Conservation (phyloP, 2,888 invertebrate genomes). For the Timandra comae region DNA sequence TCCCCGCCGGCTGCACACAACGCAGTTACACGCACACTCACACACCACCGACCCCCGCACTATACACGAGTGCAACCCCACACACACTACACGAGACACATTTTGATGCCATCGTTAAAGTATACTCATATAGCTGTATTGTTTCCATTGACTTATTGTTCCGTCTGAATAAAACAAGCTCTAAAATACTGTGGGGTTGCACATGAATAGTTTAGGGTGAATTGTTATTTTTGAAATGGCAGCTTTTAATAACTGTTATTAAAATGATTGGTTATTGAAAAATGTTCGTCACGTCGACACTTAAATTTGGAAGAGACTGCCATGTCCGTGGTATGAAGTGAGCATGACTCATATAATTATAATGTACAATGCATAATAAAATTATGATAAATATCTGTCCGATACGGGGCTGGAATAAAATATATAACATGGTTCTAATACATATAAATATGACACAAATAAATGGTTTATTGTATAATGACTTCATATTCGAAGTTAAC, state of each 20-base stretch:
- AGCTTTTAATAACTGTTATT: conserved; percentile 32
- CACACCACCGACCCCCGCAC: conserved; percentile 17
- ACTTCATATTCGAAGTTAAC: conserved; percentile 26
- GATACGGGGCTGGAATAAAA: conserved; percentile 25
- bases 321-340: conserved; percentile 50
- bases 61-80: conserved; percentile 18
- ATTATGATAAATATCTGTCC: conserved; percentile 14
- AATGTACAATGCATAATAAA: conserved; percentile 21
- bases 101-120: too few relatives aligned
- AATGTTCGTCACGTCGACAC: conserved; percentile 30
- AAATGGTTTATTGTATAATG: conserved; percentile 21
- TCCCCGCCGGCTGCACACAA: conserved; percentile 53
- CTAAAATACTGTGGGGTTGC: conserved; percentile 21
- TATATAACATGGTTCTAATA: conserved; percentile 15
- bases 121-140: too few relatives aligned
- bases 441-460: conserved; percentile 11
- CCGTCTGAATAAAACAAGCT: too few relatives aligned
- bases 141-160: too few relatives aligned
- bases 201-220: conserved; percentile 28
- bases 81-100: conserved; percentile 6
- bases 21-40: conserved; percentile 23
- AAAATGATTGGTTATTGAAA: conserved; percentile 35
- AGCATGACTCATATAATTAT: conserved; percentile 20
- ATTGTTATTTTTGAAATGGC: conserved; percentile 30
- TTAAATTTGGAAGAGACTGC: conserved; percentile 52